phyloP scores from a whole-genome alignment of 2,113 vertebrate species.

The Stegostoma tigrinum region DNA sequence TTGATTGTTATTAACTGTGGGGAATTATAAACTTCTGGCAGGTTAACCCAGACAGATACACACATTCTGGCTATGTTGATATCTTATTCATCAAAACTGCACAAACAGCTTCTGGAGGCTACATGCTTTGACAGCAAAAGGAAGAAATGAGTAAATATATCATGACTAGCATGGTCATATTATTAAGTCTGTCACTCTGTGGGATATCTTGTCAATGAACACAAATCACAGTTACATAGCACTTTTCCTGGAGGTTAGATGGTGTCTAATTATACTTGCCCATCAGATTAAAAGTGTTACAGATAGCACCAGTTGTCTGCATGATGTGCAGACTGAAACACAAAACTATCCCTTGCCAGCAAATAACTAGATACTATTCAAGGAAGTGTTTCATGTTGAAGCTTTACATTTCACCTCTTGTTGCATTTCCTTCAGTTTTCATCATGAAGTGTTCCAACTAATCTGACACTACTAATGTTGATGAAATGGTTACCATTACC shows the following conservation, averaged over 20 bases:
- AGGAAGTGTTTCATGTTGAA: neutral
- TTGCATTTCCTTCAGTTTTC: neutral
- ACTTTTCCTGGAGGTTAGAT: slow-evolving; percentile 39
- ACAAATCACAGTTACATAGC: slow-evolving; percentile 29
- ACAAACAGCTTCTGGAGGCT: slow-evolving; percentile 43
- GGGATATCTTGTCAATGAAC: slow-evolving; percentile 37
- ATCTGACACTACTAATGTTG: neutral
- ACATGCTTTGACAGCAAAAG: slow-evolving; percentile 40
- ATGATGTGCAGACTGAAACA: neutral
- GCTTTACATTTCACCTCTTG: neutral
- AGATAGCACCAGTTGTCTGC: neutral
- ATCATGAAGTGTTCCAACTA: neutral
- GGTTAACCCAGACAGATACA: neutral
- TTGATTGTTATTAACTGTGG: neutral
- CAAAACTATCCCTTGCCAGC: neutral
- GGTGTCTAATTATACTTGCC: slow-evolving; percentile 44
- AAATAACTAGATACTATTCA: slow-evolving; percentile 16
- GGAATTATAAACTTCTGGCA: neutral
- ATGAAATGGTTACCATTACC: neutral
- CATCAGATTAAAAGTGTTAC: slow-evolving; percentile 43
- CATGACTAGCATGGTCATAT: slow-evolving; percentile 42
- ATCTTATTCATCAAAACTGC: slow-evolving; percentile 41
- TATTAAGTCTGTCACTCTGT: slow-evolving; percentile 47
- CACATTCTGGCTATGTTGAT: slow-evolving; percentile 7
- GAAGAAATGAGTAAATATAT: slow-evolving; percentile 41